phyloP scores from a whole-genome alignment of 2,113 vertebrate species.

The Puma concolor region DNA sequence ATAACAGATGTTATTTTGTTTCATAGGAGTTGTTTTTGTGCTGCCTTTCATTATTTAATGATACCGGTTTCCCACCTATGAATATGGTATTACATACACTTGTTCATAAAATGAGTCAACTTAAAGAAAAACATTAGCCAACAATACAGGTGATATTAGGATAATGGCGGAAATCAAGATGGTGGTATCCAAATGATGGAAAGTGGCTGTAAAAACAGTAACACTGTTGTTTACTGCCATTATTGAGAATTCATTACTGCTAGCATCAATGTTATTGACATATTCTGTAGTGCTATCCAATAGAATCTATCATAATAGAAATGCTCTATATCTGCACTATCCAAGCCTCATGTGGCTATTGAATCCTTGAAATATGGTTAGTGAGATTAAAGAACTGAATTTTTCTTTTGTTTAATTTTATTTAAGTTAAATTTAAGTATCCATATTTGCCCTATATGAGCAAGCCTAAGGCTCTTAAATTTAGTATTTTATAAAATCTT shows the following conservation, averaged over 20 bases:
- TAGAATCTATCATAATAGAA: not conserved
- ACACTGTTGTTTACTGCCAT: not conserved
- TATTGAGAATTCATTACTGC: not conserved
- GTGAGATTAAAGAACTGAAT: not conserved
- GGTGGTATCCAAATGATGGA: not conserved
- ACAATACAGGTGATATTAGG: not conserved
- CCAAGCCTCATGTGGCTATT: not conserved
- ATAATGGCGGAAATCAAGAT: not conserved
- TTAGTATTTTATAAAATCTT: slow-evolving; percentile 1
- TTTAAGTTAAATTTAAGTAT: slow-evolving; percentile 4
- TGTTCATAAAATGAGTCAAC: not conserved
- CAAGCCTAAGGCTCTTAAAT: not conserved
- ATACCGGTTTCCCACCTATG: not conserved
- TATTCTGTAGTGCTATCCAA: not conserved
- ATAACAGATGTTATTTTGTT: not conserved
- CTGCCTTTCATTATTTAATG: not conserved
- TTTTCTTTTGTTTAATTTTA: not conserved
- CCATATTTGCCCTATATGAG: not conserved
- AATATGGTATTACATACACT: not conserved
- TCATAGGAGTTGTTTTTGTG: not conserved
- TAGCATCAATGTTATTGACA: not conserved
- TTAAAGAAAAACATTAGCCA: slow-evolving; percentile 20
- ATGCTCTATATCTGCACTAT: not conserved
- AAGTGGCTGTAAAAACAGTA: not conserved
- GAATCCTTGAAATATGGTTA: slow-evolving; percentile 1